Base-by-base conservation (phyloP, 1,140 invertebrate species). In the Drosophila saltans region DNA sequence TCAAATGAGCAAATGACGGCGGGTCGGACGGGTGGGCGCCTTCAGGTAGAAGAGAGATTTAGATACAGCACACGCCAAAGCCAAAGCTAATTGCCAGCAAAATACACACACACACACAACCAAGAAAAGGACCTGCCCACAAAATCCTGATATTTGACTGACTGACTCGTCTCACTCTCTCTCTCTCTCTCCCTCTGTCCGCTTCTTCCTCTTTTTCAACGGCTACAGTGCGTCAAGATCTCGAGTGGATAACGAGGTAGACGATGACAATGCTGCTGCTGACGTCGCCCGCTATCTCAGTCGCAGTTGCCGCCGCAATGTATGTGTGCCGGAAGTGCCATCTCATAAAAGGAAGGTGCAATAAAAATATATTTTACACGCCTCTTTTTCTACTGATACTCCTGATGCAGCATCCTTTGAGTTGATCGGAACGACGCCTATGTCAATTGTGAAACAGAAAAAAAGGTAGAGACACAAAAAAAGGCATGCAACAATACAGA, bases 291-390 rank as follows among this genome's bases (percentile, higher is more conserved):
- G 81, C 81, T 90, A 89, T 89, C 84, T 66, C 78, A 79, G 75
- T 26, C 45, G 45, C 45, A 48, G 45, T 48, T 48, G 45, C 16
- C 8, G 45, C 45, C 45, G 45, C 45, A 26, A 52, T 52, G 45
- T 52, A 52, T 52, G 21, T 52, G 26, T 52, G 45, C 84, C 84
- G 84, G 85, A 89, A 89, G 84, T 89, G 85, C 84, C 84, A 84
- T 89, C 45, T 52, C 84, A 89, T 89, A 89, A 89, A 89, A 90
- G 84, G 84, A 89, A 89, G 84, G 85, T 89, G 84, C 84, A 89
- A 89, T 89, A 89, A 90, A 89, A 89, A 89, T 89, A 89, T 90
- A 89, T 90, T 89, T 89, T 85, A 90, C 85, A 89, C 76, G 75
- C 75, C 66, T 62, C 55, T 66, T 24, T n/a, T 64, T 7, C 10